These are phyloP conservation scores for Druon quercuslanigerum DNA, from an alignment of 1,140 invertebrate genomes.

Conservation along the genomic window DNA sequence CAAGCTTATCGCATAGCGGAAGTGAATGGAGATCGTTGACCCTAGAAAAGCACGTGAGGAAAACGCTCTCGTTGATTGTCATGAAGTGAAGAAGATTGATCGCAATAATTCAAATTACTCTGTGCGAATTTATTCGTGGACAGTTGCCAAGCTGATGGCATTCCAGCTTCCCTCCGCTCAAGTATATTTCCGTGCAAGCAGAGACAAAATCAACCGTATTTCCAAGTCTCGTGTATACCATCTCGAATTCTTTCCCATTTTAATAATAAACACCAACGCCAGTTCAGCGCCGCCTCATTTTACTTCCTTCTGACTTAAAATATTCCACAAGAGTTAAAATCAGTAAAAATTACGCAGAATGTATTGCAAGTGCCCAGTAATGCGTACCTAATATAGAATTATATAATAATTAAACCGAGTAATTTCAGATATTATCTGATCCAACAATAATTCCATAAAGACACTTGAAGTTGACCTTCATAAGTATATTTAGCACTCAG, in stretches of 20 bases:
- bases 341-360: constrained; percentile 14
- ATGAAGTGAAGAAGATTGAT: constrained; percentile 45
- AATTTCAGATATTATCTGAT: no score
- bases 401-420: not conserved
- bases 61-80: constrained; percentile 32
- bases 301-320: constrained; percentile 20
- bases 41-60: constrained; percentile 31
- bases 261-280: constrained; percentile 34
- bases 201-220: constrained; percentile 45
- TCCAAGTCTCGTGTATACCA: constrained; percentile 39
- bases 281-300: constrained; percentile 1
- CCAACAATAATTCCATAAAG: no score
- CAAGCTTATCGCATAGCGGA: not conserved
- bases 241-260: constrained; percentile 41
- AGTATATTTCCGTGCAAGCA: constrained; percentile 46
- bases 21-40: constrained; percentile 21
- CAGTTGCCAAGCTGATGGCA: constrained; percentile 38
- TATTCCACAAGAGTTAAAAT: constrained; percentile 32
- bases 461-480: no score
- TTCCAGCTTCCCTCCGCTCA: constrained; percentile 40
- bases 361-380: constrained; percentile 2
- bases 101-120: constrained; percentile 46
- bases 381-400: not conserved
- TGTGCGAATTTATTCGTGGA: constrained; percentile 38
- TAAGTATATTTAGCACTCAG: no score